phyloP scores from a whole-genome alignment of 1,140 invertebrate species.

The Zaprionus davidi region DNA sequence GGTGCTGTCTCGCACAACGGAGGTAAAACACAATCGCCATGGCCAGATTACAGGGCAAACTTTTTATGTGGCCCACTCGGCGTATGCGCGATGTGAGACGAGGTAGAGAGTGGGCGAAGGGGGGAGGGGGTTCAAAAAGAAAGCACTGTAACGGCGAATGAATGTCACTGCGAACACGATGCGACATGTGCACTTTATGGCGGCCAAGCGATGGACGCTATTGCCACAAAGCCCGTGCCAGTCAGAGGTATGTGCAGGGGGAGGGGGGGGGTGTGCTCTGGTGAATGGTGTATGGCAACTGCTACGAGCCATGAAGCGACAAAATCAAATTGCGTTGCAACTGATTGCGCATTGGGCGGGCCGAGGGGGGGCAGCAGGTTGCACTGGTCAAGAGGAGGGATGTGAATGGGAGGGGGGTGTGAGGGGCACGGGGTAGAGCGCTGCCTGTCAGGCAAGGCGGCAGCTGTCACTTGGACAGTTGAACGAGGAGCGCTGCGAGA shows the following conservation, averaged over 20 bases:
- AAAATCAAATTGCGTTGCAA: slow-evolving; percentile 82
- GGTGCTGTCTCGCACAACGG: background rate
- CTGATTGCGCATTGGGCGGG: slow-evolving; percentile 73
- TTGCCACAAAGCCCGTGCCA: slow-evolving; percentile 38
- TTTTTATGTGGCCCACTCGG: slow-evolving; percentile 69
- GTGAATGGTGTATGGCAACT: slow-evolving; percentile 26
- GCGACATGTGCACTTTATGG: slow-evolving; percentile 83
- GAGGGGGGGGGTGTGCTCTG: background rate
- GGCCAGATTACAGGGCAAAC: slow-evolving; percentile 63
- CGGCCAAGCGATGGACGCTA: slow-evolving; percentile 52
- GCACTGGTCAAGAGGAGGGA: slow-evolving; percentile 12
- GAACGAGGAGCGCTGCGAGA: slow-evolving; percentile 62
- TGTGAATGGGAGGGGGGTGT: background rate
- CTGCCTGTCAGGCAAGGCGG: slow-evolving; percentile 69
- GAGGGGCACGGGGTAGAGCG: slow-evolving; percentile 21
- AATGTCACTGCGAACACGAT: slow-evolving; percentile 82
- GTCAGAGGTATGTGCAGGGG: background rate
- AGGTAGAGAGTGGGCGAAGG: no score
- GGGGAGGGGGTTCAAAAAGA: slow-evolving; percentile 41
- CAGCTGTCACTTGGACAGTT: slow-evolving; percentile 82
- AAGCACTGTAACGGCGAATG: slow-evolving; percentile 76
- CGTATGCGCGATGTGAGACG: slow-evolving; percentile 21
- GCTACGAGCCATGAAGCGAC: slow-evolving; percentile 74
- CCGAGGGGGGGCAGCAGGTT: slow-evolving; percentile 20
- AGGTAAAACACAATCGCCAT: slow-evolving; percentile 63